Conservation (phyloP, 1,140 invertebrate genomes). For the Listronotus bonariensis region DNA sequence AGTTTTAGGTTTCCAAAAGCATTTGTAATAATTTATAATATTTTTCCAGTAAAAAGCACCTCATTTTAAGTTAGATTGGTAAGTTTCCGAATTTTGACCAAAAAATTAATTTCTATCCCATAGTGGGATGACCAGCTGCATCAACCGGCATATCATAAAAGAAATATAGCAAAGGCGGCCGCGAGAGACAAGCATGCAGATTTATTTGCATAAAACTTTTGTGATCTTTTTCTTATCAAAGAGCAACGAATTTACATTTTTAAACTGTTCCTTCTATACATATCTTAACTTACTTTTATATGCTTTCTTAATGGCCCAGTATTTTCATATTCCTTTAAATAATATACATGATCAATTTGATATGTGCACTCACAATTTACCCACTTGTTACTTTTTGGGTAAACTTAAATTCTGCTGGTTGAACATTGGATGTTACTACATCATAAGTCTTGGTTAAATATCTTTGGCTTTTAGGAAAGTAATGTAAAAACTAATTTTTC, state of each 20-base stretch:
- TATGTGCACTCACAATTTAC: constrained; percentile 70
- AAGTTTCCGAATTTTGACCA: no score
- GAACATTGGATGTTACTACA: constrained; percentile 55
- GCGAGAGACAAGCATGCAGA: neutral
- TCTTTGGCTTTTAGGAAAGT: constrained; percentile 58
- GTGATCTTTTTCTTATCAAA: neutral
- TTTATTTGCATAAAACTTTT: neutral
- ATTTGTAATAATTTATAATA: no score
- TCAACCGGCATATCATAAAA: no score
- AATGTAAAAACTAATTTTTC: constrained; percentile 61
- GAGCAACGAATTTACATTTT: no score
- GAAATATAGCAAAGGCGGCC: no score
- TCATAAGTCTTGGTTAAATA: constrained; percentile 57
- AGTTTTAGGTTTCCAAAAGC: no score
- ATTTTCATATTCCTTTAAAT: constrained; percentile 38
- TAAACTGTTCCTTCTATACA: no score
- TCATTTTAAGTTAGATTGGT: no score
- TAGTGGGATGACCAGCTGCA: no score
- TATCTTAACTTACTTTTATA: constrained; percentile 46
- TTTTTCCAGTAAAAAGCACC: no score
- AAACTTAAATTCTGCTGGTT: constrained; percentile 69
- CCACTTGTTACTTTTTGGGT: constrained; percentile 67
- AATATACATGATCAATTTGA: constrained; percentile 64
- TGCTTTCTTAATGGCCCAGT: constrained; percentile 47
- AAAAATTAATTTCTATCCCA: neutral